Evolutionary conservation across 2,797 vertebrate species (phyloP).

Genomic region (Lacerta bilineata): DNA sequence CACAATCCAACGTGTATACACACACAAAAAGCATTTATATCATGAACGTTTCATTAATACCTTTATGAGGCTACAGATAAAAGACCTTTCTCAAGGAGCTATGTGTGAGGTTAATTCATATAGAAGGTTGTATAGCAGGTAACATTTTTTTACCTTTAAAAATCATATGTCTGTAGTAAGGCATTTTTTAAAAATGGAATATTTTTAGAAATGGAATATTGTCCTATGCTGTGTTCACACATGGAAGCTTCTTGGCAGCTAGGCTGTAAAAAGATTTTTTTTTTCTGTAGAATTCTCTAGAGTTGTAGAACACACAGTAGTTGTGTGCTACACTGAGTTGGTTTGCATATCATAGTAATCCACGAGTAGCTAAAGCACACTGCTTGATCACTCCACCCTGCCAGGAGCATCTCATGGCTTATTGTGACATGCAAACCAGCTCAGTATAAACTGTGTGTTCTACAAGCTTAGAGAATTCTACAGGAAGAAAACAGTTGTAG

Average conservation of each 20-base stretch:
- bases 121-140: conserved; percentile 31
- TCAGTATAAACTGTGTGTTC: too few relatives aligned
- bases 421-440: too few relatives aligned
- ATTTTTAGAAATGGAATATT: too few relatives aligned
- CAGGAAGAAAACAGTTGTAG: too few relatives aligned
- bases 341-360: too few relatives aligned
- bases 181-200: conserved; percentile 15
- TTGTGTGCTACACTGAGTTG: neutral
- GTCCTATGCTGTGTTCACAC: neutral
- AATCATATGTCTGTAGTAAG: conserved; percentile 11
- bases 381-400: too few relatives aligned
- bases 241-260: neutral
- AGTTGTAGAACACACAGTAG: neutral
- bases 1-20: too few relatives aligned
- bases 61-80: neutral
- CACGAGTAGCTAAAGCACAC: too few relatives aligned
- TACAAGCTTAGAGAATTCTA: too few relatives aligned
- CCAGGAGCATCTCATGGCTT: too few relatives aligned
- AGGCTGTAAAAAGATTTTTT: neutral
- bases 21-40: conserved; percentile 30
- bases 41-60: conserved; percentile 50
- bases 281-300: neutral
- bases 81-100: conserved; percentile 33
- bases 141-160: conserved; percentile 32
- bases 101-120: conserved; percentile 46